These are phyloP conservation scores for Drosophila fulvimacula DNA, from an alignment of 2,888 invertebrate species.

Conservation along the genomic window DNA sequence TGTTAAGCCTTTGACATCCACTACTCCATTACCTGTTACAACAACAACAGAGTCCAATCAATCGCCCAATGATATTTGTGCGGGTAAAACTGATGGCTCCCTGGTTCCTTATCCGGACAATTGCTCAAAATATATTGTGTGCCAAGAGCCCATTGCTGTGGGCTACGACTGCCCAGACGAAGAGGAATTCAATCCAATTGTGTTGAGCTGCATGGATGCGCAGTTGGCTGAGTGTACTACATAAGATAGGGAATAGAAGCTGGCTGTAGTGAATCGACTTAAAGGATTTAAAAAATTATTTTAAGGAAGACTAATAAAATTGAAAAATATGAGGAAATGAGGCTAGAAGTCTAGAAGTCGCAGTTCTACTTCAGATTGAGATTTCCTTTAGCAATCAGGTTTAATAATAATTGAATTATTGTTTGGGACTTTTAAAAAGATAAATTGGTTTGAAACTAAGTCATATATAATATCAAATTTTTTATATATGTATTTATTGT, in stretches of 20 bases:
- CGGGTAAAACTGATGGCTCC: conserved; percentile 16
- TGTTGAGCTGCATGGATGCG: conserved; percentile 60
- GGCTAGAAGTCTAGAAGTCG: neutral
- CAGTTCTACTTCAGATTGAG: neutral
- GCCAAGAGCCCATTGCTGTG: conserved; percentile 72
- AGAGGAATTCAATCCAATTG: conserved; percentile 83
- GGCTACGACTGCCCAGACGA: conserved; percentile 86
- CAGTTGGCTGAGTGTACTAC: conserved; percentile 62
- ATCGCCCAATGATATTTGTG: conserved; percentile 45
- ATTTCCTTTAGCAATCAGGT: neutral
- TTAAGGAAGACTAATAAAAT: neutral
- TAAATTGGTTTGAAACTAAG: no score
- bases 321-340: neutral
- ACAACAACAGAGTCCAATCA: conserved; percentile 6
- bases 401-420: no score
- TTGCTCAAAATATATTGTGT: conserved; percentile 70
- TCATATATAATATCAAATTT: neutral
- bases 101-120: conserved; percentile 45
- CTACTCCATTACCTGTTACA: conserved; percentile 1
- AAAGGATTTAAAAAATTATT: neutral
- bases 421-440: no score
- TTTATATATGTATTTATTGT: neutral
- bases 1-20: neutral
- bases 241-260: neutral
- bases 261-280: neutral